These are phyloP conservation scores for Epicauta chinensis DNA, from an alignment of 1,140 invertebrate species.

Conservation along the genomic window DNA sequence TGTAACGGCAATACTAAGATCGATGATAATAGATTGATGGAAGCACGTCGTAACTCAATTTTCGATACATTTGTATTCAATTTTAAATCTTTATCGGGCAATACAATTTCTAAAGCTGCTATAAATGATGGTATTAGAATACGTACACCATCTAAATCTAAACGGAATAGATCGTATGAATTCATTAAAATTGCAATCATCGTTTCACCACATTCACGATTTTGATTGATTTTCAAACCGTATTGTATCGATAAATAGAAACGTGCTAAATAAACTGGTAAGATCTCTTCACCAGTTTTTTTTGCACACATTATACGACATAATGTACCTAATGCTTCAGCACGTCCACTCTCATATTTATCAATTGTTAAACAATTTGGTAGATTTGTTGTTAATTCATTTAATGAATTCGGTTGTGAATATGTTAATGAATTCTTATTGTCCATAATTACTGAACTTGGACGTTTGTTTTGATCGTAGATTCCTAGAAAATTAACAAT, in stretches of 20 bases:
- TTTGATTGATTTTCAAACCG: slow-evolving; percentile 61
- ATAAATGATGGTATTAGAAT: slow-evolving; percentile 86
- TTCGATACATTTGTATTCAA: slow-evolving; percentile 57
- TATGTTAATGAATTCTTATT: slow-evolving; percentile 36
- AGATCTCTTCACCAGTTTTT: slow-evolving; percentile 91
- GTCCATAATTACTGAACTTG: slow-evolving; percentile 39
- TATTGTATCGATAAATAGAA: slow-evolving; percentile 85
- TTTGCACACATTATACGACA: slow-evolving; percentile 95
- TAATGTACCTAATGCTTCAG: slow-evolving; percentile 90
- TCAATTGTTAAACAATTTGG: slow-evolving; percentile 53
- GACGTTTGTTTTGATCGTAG: slow-evolving; percentile 29
- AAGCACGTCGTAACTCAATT: slow-evolving; percentile 78
- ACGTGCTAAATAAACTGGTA: slow-evolving; percentile 88
- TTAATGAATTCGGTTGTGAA: slow-evolving; percentile 48
- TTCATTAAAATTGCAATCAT: slow-evolving; percentile 75
- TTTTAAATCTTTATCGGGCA: slow-evolving; percentile 67
- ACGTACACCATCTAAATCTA: slow-evolving; percentile 90
- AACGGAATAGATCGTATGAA: slow-evolving; percentile 70
- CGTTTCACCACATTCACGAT: slow-evolving; percentile 62
- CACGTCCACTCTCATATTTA: slow-evolving; percentile 76
- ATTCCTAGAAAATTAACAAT: slow-evolving; percentile 26
- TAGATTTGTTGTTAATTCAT: slow-evolving; percentile 44
- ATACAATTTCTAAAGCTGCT: slow-evolving; percentile 70
- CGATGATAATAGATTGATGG: slow-evolving; percentile 84
- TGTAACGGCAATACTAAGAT: slow-evolving; percentile 86